Base-by-base conservation (phyloP, 30 jellyfish, hydroid and myxozoan species). In the Aurelia sp. region DNA sequence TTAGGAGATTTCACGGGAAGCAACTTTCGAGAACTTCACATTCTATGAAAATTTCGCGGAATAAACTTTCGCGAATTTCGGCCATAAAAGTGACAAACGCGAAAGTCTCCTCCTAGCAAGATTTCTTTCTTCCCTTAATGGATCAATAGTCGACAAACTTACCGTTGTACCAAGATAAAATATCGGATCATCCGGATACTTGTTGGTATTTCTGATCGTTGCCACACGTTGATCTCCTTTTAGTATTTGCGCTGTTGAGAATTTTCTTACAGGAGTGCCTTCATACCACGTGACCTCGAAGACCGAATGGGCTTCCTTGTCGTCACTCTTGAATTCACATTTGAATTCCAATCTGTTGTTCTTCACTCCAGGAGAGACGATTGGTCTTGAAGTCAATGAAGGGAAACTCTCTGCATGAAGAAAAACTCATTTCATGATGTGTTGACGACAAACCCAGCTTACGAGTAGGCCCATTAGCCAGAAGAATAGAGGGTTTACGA, bases 241-340 rank as follows among this genome's bases (percentile, higher is more conserved):
- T 11, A 88, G 60, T 4, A 50, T 71, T 59, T 15, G 57, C 22
- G 30, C 38, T 24, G 52, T 19, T 9, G 20, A 33, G 57, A 78
- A n/a, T 52, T 78, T 27, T 27, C 16, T 15, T 57, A 74, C 74
- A 12, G 97, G 88, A 4, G 92, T 10, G 62, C 97, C 92, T 66
- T 59, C 70, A 48, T 65, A 63, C 88, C 90, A 88, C 31, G 90
- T 72, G 57, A 88, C 97, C 31, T 78, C 93, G 63, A 88, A 86
- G 18, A 64, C 58, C 0, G 89, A 77, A 17, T 65, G 73, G 8
- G 51, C 38, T 12, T 65, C 92, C 4, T 50, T 82, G 57, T 86
- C 89, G 13, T 76, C 87, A 40, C 96, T 85, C 35, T 65, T 41
- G 64, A 93, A 81, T 52, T 81, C 81, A 53, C 98, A 93, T 44